These are phyloP conservation scores for Dasypolia templi DNA, from an alignment of 2,888 invertebrate species.

Conservation along the genomic window DNA sequence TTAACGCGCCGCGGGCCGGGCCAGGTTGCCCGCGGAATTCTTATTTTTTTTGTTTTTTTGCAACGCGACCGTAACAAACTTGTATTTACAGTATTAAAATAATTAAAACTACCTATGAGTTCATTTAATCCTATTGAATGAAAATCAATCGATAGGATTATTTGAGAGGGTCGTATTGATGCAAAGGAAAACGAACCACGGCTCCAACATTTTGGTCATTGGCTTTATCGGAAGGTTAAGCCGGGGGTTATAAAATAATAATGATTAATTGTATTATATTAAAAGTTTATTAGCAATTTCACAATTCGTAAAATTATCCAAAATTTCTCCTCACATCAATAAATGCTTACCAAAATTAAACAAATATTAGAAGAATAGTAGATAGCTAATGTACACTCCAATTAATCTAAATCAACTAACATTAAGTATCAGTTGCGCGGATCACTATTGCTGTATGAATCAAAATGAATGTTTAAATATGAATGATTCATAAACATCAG, in stretches of 20 bases:
- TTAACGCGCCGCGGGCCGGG: no score
- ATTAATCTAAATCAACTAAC: conserved; percentile 48
- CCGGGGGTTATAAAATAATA: neutral
- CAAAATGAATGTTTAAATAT: no score
- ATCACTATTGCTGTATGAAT: conserved; percentile 18
- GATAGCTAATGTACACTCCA: conserved; percentile 48
- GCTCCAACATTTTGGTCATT: neutral
- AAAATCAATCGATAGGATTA: no score
- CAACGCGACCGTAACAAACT: no score
- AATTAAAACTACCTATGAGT: no score
- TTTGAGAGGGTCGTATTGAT: no score
- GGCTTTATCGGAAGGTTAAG: neutral
- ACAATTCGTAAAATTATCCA: conserved; percentile 72
- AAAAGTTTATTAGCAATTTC: conserved; percentile 73
- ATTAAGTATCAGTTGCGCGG: conserved; percentile 53
- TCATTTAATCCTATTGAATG: no score
- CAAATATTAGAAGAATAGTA: conserved; percentile 63
- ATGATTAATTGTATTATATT: conserved; percentile 58
- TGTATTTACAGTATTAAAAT: no score
- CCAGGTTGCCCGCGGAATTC: no score
- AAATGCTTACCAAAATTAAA: conserved; percentile 69
- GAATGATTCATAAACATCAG: conserved; percentile 59
- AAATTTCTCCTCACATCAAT: conserved; percentile 64
- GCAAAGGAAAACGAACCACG: neutral
- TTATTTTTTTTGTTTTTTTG: no score